These are phyloP conservation scores for Eudyptes chrysolophus DNA, from an alignment of 2,113 vertebrate genomes.

Conservation along the genomic window DNA sequence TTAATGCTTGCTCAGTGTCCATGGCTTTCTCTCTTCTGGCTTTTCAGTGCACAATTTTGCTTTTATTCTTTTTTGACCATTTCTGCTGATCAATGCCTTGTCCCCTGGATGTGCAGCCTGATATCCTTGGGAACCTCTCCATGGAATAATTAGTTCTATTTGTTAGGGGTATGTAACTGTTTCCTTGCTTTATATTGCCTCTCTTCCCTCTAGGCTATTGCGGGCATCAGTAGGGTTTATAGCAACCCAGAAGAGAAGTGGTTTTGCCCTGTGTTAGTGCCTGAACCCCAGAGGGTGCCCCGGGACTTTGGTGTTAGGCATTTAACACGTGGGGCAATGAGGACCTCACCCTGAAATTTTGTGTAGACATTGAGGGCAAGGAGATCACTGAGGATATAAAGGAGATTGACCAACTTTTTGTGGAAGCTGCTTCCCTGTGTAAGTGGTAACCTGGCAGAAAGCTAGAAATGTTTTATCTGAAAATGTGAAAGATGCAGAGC, in stretches of 20 bases:
- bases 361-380: neutral
- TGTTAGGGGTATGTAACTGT: neutral
- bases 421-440: neutral
- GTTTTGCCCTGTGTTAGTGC: neutral
- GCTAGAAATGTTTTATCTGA: neutral
- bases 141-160: neutral
- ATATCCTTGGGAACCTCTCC: neutral
- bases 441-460: neutral
- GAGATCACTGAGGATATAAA: neutral
- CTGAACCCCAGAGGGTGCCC: neutral
- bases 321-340: rapidly evolving
- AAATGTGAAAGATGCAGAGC: neutral
- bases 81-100: neutral
- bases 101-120: neutral
- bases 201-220: neutral
- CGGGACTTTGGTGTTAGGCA: neutral
- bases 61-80: neutral
- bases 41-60: neutral
- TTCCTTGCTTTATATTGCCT: neutral
- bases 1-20: neutral
- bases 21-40: neutral
- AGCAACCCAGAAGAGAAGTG: neutral
- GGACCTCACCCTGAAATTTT: neutral
- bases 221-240: neutral
- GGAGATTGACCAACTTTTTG: neutral